Percentiles rank a stretch among this genome's conserved stretches.
phyloP scores from a whole-genome alignment of 1,140 invertebrate species.

The Drosophila willistoni region DNA sequence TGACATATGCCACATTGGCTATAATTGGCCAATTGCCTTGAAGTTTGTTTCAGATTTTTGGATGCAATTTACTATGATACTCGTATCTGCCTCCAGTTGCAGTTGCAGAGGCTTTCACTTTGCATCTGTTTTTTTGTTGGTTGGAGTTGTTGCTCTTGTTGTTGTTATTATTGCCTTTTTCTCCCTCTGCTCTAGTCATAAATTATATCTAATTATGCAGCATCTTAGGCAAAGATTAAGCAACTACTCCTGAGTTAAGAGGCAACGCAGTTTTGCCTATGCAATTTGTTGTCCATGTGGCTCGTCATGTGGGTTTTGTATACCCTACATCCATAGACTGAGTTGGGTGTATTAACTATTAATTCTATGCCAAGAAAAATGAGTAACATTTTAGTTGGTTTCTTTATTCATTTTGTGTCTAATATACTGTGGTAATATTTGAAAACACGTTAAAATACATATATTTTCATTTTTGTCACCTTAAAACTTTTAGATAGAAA shows the following conservation, averaged over 20 bases:
- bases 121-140: constrained; percentile 4
- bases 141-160: not conserved
- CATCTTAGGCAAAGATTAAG: constrained; percentile 74
- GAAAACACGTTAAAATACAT: no score
- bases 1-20: constrained; percentile 32
- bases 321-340: not conserved
- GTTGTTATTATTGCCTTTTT: constrained; percentile 13
- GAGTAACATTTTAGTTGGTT: no score
- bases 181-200: constrained; percentile 58
- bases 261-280: constrained; percentile 37
- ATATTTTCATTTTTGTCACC: no score
- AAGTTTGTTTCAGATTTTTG: constrained; percentile 7
- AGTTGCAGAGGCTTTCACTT: constrained; percentile 58
- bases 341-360: not conserved
- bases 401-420: no score
- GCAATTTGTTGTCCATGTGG: constrained; percentile 61
- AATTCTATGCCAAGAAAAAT: not conserved
- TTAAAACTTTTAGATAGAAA: no score
- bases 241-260: constrained; percentile 52
- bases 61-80: constrained; percentile 46
- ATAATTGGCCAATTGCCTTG: constrained; percentile 28
- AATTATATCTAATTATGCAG: constrained; percentile 80
- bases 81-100: constrained; percentile 21
- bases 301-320: constrained; percentile 47
- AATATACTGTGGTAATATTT: no score